A percentile compares a stretch with the other conserved stretches of the same genome.
phyloP scores from a whole-genome alignment of 1,140 invertebrate genomes.

The Saxidomus purpurata region DNA sequence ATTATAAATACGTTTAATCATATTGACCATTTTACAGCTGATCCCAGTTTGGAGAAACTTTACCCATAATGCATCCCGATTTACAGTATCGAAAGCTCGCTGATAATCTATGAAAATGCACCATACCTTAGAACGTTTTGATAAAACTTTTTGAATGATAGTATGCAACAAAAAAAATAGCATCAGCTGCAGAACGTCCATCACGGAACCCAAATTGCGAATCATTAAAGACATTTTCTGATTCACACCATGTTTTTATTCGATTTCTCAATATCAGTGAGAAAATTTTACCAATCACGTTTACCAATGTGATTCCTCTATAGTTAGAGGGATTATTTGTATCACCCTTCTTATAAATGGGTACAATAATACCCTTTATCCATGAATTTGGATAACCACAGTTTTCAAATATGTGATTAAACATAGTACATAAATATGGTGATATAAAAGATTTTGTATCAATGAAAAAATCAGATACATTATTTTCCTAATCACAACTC shows the following conservation, averaged over 20 bases:
- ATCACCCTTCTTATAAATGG: slow-evolving; percentile 25
- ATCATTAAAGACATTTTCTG: slow-evolving; percentile 22
- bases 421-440: not conserved
- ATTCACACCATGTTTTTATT: slow-evolving; percentile 29
- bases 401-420: slow-evolving; percentile 6
- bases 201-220: slow-evolving; percentile 35
- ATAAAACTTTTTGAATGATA: slow-evolving; percentile 12
- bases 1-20: slow-evolving; percentile 28
- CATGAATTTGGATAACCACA: not conserved
- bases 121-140: not conserved
- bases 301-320: slow-evolving; percentile 31
- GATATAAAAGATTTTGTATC: slow-evolving; percentile 13
- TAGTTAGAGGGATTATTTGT: slow-evolving; percentile 15
- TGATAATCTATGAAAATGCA: slow-evolving; percentile 39
- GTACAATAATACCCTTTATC: not conserved
- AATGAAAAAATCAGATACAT: slow-evolving; percentile 39
- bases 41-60: slow-evolving; percentile 6
- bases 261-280: not conserved
- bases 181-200: slow-evolving; percentile 42
- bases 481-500: not conserved
- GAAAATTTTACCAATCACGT: slow-evolving; percentile 26
- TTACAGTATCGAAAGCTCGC: slow-evolving; percentile 34
- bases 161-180: slow-evolving; percentile 33
- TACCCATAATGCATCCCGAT: slow-evolving; percentile 29
- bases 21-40: slow-evolving; percentile 32